phyloP scores from a whole-genome alignment of 2,888 invertebrate genomes.

The Ctena decussata region DNA sequence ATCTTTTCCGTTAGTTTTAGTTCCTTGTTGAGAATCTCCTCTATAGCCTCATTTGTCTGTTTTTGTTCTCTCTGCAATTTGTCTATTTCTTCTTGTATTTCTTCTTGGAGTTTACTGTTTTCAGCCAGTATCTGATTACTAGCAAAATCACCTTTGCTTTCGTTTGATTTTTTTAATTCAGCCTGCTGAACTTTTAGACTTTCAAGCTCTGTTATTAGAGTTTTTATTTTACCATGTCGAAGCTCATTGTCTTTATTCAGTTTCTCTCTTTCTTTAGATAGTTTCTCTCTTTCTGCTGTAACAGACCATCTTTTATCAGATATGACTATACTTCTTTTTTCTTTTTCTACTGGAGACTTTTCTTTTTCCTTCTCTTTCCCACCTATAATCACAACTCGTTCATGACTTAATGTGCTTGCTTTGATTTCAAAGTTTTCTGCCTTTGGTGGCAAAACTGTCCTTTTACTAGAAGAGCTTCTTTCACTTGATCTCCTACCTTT shows the following conservation, averaged over 20 bases:
- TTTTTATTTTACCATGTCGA: slow-evolving; percentile 65
- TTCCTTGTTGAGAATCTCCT: slow-evolving; percentile 41
- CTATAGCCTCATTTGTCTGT: slow-evolving; percentile 40
- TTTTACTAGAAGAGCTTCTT: slow-evolving; percentile 29
- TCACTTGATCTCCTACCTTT: slow-evolving; percentile 10
- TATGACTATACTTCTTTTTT: not conserved
- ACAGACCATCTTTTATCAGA: not conserved
- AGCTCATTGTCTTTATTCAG: slow-evolving; percentile 67
- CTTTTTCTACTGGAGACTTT: slow-evolving; percentile 26
- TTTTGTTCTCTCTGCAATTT: slow-evolving; percentile 64
- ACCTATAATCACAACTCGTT: slow-evolving; percentile 28
- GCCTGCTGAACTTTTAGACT: slow-evolving; percentile 81
- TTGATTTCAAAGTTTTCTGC: slow-evolving; percentile 35
- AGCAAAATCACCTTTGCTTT: slow-evolving; percentile 80
- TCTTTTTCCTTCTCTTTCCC: slow-evolving; percentile 34
- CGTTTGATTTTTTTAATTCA: slow-evolving; percentile 81
- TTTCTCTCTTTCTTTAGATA: slow-evolving; percentile 33
- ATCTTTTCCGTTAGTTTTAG: slow-evolving; percentile 25
- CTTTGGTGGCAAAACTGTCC: slow-evolving; percentile 59
- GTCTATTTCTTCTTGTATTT: slow-evolving; percentile 79
- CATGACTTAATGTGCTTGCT: slow-evolving; percentile 17
- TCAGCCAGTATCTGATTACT: slow-evolving; percentile 83
- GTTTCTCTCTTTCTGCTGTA: slow-evolving; percentile 9
- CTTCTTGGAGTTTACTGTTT: slow-evolving; percentile 82
- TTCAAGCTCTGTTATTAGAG: slow-evolving; percentile 76